Base-by-base conservation (phyloP, 2,888 invertebrate species). In the Acronicta leporina region DNA sequence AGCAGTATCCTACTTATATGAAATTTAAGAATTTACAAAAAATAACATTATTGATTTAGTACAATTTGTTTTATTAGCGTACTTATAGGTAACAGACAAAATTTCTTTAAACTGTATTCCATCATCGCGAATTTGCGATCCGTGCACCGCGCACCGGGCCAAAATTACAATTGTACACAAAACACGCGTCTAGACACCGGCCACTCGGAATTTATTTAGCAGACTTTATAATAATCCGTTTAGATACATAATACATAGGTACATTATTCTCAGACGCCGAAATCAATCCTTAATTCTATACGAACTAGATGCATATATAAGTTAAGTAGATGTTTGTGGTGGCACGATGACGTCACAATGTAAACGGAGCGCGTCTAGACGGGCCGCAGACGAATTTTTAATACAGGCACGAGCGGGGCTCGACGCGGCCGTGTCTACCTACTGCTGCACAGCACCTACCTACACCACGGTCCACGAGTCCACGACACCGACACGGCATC, bases 351-450 rank as follows among this genome's bases (percentile, higher is more conserved):
- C 62, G 87, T 85, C 87, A 85, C 85, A 83, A 79, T 85, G 84
- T 84, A 86, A 87, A 81, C 87, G 83, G 80, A 80, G 74, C 80
- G 79, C 83, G 92, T 92, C 92, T 92, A 92, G 92, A 92, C 93
- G 81, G 82, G 75, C 82, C 83, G 85, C 89, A 92, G 92, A 93
- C 92, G 86, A 90, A 87, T 92, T 92, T 92, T 91, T 91, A 89
- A 90, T 76, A 75, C 79, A 64, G 53, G 62, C 79, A 65, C 74
- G 67, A 53, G 59, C 75, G 57, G 84, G 64, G 79, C 73, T 62
- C 65, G 63, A 64, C 76, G 59, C 62, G 63, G 58, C 60, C 64
- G 63, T 63, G 68, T 54, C 56, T 63, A 71, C 65, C 66, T 69
- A 66, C 68, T 68, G 53, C 55, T 50, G 64, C 51, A 63, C 68